Evolutionary conservation across 2,888 invertebrate genomes (phyloP).

Genomic region (Dendrolimus houi): DNA sequence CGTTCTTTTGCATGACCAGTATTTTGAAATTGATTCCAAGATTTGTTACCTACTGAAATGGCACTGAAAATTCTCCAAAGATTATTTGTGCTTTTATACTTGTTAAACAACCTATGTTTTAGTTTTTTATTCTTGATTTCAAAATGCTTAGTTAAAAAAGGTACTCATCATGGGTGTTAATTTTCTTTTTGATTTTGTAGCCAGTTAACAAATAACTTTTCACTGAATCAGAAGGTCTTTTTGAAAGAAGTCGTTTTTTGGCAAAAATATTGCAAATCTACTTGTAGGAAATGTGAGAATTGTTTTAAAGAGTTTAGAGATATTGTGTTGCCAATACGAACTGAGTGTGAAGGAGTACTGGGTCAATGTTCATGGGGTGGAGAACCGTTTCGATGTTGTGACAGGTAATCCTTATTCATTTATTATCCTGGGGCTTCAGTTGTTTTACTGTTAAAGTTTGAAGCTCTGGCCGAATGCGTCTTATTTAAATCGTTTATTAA

Average conservation of each 20-base stretch:
- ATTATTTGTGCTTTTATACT: no score
- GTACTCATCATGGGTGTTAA: neutral
- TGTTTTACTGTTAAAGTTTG: no score
- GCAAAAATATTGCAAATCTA: constrained; percentile 44
- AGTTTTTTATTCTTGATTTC: no score
- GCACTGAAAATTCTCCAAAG: no score
- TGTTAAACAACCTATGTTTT: no score
- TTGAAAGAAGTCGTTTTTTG: constrained; percentile 49
- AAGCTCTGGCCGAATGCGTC: no score
- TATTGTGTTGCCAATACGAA: constrained; percentile 29
- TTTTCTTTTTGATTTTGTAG: neutral
- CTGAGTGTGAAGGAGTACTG: constrained; percentile 43
- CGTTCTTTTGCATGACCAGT: no score
- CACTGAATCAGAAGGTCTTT: constrained; percentile 18
- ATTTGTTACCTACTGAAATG: no score
- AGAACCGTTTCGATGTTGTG: constrained; percentile 47
- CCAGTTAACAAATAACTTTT: neutral
- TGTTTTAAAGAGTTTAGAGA: constrained; percentile 36
- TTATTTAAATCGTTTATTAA: no score
- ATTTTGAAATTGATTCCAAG: no score
- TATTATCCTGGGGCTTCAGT: no score
- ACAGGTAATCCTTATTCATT: constrained; percentile 27
- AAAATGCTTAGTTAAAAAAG: no score
- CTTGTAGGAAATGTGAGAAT: constrained; percentile 38
- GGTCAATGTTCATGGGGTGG: constrained; percentile 54